phyloP scores from a whole-genome alignment of 2,113 vertebrate genomes.

The Micromys minutus region DNA sequence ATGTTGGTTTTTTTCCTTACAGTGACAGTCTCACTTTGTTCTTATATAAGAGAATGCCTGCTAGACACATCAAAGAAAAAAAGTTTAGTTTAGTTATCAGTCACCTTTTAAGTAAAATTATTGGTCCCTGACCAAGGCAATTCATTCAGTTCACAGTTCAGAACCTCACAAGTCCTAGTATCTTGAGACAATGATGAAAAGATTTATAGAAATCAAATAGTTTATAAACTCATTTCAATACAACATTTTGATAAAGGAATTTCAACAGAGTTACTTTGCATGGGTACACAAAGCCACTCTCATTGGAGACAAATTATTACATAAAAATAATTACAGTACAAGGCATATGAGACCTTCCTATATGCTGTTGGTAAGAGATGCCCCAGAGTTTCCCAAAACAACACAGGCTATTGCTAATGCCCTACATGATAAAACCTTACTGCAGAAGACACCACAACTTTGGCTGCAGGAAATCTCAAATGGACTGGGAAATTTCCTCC shows the following conservation, averaged over 20 bases:
- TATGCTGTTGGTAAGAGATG: background rate
- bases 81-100: background rate
- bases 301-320: background rate
- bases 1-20: background rate
- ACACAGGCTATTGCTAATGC: background rate
- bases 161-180: background rate
- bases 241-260: background rate
- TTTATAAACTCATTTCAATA: background rate
- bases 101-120: conserved; percentile 31
- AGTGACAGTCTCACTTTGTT: background rate
- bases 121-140: background rate
- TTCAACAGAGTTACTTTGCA: background rate
- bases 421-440: background rate
- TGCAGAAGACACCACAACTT: background rate
- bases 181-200: background rate
- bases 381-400: background rate
- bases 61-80: background rate
- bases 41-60: conserved; percentile 15
- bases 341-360: background rate
- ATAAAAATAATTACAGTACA: background rate
- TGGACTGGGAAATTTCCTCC: background rate
- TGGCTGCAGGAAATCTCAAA: background rate
- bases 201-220: background rate
- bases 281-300: background rate
- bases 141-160: background rate